Evolutionary conservation across 64 coral and sea anemone genomes (phyloP).

Genomic region (Catalaphyllia jardinei): DNA sequence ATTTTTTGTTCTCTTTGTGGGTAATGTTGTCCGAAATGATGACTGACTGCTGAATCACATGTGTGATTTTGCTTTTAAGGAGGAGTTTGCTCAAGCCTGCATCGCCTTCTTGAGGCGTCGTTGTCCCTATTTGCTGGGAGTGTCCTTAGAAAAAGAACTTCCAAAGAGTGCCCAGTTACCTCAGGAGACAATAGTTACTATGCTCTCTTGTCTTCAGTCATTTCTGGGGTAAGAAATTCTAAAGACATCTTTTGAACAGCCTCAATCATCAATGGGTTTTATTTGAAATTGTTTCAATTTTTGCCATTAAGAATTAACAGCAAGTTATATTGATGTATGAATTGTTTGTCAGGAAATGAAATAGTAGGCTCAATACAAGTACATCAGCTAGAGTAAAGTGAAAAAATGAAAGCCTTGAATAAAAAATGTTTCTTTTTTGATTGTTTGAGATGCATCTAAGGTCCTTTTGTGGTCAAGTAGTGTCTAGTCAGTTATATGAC

Average conservation of each 20-base stretch:
- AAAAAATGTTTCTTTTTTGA: no score
- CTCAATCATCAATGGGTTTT: neutral
- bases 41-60: neutral
- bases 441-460: no score
- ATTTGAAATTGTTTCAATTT: neutral
- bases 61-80: slow-evolving; percentile 30
- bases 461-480: no score
- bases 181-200: slow-evolving; percentile 84
- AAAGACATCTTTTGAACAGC: neutral
- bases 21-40: no score
- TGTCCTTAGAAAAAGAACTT: slow-evolving; percentile 85
- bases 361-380: no score
- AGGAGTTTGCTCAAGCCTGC: slow-evolving; percentile 80
- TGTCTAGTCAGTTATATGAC: no score
- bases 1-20: no score
- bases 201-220: slow-evolving; percentile 88
- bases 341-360: no score
- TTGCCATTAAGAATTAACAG: no score
- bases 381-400: no score
- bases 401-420: no score
- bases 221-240: slow-evolving; percentile 26
- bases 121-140: slow-evolving; percentile 80
- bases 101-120: slow-evolving; percentile 77
- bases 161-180: slow-evolving; percentile 96
- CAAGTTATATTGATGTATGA: no score